These are phyloP conservation scores for Tenthredo scrophulariae DNA, from an alignment of 2,888 invertebrate genomes.

Conservation along the genomic window DNA sequence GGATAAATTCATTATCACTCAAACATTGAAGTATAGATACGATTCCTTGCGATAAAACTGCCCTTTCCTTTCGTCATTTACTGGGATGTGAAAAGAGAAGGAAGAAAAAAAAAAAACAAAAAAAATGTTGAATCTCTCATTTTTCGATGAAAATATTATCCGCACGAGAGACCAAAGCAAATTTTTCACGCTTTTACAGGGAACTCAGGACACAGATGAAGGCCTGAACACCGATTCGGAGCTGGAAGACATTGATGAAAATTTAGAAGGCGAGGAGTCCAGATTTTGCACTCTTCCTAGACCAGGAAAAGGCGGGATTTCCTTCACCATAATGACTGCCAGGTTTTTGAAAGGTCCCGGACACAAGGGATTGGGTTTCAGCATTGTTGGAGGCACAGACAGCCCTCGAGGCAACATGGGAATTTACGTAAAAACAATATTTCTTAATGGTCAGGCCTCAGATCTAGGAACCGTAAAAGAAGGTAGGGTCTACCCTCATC, in stretches of 20 bases:
- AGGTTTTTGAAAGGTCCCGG: constrained; percentile 90
- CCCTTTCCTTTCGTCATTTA: background rate
- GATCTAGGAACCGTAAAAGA: constrained; percentile 89
- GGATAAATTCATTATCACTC: background rate
- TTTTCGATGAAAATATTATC: background rate
- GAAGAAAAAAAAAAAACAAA: background rate
- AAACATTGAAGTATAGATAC: background rate
- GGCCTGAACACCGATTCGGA: constrained; percentile 75
- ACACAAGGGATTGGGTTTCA: constrained; percentile 92
- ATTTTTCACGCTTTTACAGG: constrained; percentile 26
- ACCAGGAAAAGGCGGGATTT: constrained; percentile 78
- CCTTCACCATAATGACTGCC: constrained; percentile 81
- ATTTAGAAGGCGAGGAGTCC: constrained; percentile 80
- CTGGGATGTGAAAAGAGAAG: too few relatives aligned
- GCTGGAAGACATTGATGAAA: constrained; percentile 78
- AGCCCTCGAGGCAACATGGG: constrained; percentile 93
- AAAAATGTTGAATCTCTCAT: too few relatives aligned
- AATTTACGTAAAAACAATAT: constrained; percentile 93
- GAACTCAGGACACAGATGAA: constrained; percentile 72
- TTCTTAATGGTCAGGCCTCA: constrained; percentile 91
- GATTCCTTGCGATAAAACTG: background rate
- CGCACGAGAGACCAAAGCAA: background rate
- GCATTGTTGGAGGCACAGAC: constrained; percentile 93
- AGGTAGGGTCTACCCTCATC: constrained; percentile 80
- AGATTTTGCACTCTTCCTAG: constrained; percentile 82